phyloP scores from a whole-genome alignment of 2,888 invertebrate species.

The Chouioia cunea region DNA sequence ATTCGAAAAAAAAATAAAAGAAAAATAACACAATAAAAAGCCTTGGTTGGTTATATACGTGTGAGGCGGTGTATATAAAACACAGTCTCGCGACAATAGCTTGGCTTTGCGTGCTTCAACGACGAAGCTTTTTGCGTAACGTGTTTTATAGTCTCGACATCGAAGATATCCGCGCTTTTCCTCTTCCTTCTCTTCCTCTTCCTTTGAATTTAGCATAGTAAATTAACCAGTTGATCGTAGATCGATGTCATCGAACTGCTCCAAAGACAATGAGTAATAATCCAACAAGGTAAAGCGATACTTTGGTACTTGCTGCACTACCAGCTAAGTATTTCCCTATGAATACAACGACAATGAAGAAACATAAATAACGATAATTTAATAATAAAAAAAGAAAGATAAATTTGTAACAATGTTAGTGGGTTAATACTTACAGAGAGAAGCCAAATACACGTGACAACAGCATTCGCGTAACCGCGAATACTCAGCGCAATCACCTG shows the following conservation, averaged over 20 bases:
- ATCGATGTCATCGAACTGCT: slow-evolving; percentile 32
- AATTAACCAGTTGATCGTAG: neutral
- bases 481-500: slow-evolving; percentile 76
- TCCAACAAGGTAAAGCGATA: slow-evolving; percentile 1
- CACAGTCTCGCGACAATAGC: too few relatives aligned
- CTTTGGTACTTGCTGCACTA: slow-evolving; percentile 44
- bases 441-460: slow-evolving; percentile 74
- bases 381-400: neutral
- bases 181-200: neutral
- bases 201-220: slow-evolving; percentile 7
- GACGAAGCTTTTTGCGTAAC: too few relatives aligned
- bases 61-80: too few relatives aligned
- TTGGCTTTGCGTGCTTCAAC: too few relatives aligned
- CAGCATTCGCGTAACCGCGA: slow-evolving; percentile 76
- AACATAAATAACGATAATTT: slow-evolving; percentile 21
- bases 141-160: slow-evolving; percentile 1
- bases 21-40: too few relatives aligned
- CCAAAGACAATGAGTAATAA: neutral
- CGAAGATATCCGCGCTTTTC: neutral
- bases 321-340: slow-evolving; percentile 64
- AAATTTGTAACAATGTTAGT: neutral
- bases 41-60: too few relatives aligned
- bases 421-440: slow-evolving; percentile 71
- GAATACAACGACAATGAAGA: slow-evolving; percentile 44
- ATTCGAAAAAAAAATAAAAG: too few relatives aligned